Evolutionary conservation across 2,888 invertebrate genomes (phyloP).

Genomic region (Acronicta leporina): DNA sequence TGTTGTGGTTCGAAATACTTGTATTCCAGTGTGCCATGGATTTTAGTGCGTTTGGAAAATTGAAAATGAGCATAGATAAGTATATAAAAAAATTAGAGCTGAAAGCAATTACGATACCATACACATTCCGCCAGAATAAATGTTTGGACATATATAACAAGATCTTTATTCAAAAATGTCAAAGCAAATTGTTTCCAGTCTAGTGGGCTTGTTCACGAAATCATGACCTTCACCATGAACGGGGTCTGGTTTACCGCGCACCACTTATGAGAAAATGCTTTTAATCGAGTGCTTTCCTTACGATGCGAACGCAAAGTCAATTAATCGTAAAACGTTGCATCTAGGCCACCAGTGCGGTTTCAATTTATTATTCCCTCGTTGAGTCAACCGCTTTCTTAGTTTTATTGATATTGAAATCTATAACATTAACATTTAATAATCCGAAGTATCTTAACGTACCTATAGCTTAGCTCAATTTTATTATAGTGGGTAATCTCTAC

Average conservation of each 20-base stretch:
- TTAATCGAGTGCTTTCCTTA: slow-evolving; percentile 31
- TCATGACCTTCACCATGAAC: slow-evolving; percentile 15
- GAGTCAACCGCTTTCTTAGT: neutral
- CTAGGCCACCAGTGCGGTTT: slow-evolving; percentile 7
- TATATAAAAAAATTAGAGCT: no score
- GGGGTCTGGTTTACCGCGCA: slow-evolving; percentile 7
- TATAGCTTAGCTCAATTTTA: no score
- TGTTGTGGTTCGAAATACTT: no score
- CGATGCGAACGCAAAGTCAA: slow-evolving; percentile 27
- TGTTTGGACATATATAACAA: neutral
- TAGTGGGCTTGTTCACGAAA: slow-evolving; percentile 6
- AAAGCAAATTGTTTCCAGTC: slow-evolving; percentile 6
- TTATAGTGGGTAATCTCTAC: no score
- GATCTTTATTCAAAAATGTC: slow-evolving; percentile 3
- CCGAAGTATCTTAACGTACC: neutral
- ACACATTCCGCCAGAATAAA: no score
- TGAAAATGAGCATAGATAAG: no score
- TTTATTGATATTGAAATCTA: slow-evolving; percentile 1
- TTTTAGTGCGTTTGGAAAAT: no score
- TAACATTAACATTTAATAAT: neutral
- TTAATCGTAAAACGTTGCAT: slow-evolving; percentile 34
- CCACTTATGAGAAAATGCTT: slow-evolving; percentile 23
- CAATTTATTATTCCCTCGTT: slow-evolving; percentile 12
- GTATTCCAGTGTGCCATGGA: no score
- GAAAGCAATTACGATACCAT: no score